phyloP scores from a whole-genome alignment of 1,140 invertebrate genomes.

The Drosophila novamexicana region DNA sequence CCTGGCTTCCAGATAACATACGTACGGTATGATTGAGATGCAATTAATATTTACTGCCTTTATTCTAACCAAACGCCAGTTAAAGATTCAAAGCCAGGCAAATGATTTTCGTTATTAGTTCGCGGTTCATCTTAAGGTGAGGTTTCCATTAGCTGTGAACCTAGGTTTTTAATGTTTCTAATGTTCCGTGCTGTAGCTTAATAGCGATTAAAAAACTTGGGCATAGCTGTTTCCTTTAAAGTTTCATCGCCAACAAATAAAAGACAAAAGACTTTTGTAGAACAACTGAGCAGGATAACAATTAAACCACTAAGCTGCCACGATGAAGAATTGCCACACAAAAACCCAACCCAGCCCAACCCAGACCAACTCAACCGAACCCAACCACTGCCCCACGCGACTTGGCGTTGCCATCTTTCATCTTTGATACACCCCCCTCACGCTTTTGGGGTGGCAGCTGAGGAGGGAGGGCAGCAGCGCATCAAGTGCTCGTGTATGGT shows the following conservation, averaged over 20 bases:
- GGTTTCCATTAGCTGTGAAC: too few species aligned
- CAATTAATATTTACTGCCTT: too few species aligned
- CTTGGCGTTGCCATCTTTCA: slow-evolving; percentile 20
- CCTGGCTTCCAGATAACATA: too few species aligned
- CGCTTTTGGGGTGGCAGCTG: background rate
- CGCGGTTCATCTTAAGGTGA: too few species aligned
- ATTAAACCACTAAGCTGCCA: slow-evolving; percentile 26
- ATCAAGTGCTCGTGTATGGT: slow-evolving; percentile 66
- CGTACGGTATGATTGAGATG: too few species aligned
- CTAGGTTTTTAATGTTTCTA: too few species aligned
- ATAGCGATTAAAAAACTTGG: background rate
- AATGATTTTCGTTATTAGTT: too few species aligned
- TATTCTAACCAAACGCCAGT: too few species aligned
- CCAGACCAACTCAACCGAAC: too few species aligned
- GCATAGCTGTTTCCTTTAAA: background rate
- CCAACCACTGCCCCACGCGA: background rate
- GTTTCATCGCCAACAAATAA: background rate
- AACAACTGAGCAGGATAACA: background rate
- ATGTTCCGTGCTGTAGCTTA: background rate
- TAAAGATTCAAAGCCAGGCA: too few species aligned
- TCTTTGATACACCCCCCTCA: slow-evolving; percentile 4
- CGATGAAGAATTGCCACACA: slow-evolving; percentile 6
- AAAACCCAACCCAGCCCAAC: background rate
- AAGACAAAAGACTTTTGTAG: background rate
- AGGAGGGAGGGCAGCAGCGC: background rate